A percentile compares a stretch with the other conserved stretches of the same genome.
These are phyloP conservation scores for Bradypodion ventrale DNA, from an alignment of 2,797 vertebrate genomes.

Conservation along the genomic window DNA sequence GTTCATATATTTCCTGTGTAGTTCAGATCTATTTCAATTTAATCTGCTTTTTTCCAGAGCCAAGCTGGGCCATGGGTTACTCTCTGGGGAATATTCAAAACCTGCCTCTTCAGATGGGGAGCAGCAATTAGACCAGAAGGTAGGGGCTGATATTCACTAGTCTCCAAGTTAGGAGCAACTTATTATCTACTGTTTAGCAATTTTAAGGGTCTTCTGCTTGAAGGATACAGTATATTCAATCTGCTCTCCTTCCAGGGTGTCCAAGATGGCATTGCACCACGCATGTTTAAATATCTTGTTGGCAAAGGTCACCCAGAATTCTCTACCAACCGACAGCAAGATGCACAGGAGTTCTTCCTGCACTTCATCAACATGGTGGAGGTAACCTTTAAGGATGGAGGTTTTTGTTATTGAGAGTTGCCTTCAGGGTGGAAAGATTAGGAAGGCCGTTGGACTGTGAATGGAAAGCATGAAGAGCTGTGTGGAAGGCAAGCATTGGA, in stretches of 20 bases:
- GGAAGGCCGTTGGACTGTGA: background rate
- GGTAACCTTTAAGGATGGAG: constrained; percentile 75
- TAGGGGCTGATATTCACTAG: constrained; percentile 36
- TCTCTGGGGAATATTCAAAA: constrained; percentile 96
- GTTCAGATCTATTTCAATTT: constrained; percentile 9
- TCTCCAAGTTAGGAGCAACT: background rate
- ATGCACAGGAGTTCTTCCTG: constrained; percentile 98
- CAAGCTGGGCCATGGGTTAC: constrained; percentile 91
- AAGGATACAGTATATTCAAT: constrained; percentile 9
- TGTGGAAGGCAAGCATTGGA: background rate
- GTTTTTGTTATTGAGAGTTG: background rate
- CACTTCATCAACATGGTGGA: constrained; percentile 99
- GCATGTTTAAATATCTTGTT: constrained; percentile 97
- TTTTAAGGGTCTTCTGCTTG: background rate
- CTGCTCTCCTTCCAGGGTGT: constrained; percentile 81
- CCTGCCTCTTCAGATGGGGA: constrained; percentile 85
- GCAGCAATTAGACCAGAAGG: constrained; percentile 87
- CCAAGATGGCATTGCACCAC: constrained; percentile 93
- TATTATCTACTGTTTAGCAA: background rate
- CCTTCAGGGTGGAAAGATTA: fast-evolving
- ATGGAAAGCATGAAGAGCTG: too few relatives aligned
- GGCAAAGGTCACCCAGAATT: constrained; percentile 97
- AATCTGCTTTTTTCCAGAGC: constrained; percentile 78
- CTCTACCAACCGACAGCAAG: constrained; percentile 97
- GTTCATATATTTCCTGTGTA: background rate